Conservation (phyloP, 2,888 invertebrate genomes). For the Cerastis leucographa region DNA sequence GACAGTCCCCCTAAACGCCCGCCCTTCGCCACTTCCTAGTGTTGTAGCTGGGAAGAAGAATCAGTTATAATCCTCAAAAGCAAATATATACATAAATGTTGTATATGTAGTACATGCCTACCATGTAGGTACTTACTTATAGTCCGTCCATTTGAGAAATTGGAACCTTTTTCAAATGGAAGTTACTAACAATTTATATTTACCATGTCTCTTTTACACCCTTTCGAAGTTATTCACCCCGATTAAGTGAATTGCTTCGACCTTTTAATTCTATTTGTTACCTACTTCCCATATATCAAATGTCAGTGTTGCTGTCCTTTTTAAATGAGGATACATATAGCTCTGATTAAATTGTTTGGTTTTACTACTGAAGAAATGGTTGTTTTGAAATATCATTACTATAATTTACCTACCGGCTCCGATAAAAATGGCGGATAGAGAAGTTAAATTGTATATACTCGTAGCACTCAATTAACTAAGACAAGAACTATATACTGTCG, state of each 20-base stretch:
- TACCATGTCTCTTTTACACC: constrained; percentile 17
- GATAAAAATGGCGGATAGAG: neutral
- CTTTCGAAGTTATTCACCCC: constrained; percentile 39
- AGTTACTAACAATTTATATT: constrained; percentile 13
- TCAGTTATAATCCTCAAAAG: neutral
- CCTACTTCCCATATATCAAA: constrained; percentile 13
- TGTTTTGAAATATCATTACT: neutral
- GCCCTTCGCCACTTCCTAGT: too few species aligned
- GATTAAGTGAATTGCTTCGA: constrained; percentile 30
- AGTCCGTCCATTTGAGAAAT: neutral
- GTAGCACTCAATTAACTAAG: neutral
- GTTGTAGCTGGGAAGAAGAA: too few species aligned
- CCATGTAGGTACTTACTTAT: neutral
- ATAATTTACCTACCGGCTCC: neutral
- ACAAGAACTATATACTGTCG: neutral
- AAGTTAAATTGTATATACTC: neutral
- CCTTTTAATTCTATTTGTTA: constrained; percentile 37
- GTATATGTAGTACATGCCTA: neutral
- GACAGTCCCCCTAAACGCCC: too few species aligned
- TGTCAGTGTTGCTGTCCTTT: constrained; percentile 6
- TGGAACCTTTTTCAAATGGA: constrained; percentile 4
- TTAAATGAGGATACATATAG: constrained; percentile 1
- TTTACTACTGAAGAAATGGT: neutral
- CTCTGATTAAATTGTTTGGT: neutral
- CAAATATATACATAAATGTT: neutral